A percentile compares a stretch with the other conserved stretches of the same genome.
Conservation (phyloP, 2,113 vertebrate species). For the Acanthisitta chloris region DNA sequence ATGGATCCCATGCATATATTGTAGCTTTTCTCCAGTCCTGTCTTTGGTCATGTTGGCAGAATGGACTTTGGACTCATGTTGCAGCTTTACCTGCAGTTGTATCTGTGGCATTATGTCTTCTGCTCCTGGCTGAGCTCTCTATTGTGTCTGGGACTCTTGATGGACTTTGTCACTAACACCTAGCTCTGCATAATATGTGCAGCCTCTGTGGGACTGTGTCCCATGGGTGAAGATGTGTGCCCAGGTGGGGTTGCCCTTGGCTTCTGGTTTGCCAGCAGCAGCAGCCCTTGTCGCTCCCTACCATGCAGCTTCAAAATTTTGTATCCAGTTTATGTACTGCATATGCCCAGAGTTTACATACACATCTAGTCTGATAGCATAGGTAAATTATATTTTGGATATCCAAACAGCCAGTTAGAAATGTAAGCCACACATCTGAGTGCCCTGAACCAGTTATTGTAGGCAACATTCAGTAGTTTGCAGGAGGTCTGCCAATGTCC, state of each 20-base stretch:
- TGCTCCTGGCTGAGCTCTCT: background rate
- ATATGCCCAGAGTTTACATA: background rate
- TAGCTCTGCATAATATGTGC: background rate
- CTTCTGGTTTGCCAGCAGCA: background rate
- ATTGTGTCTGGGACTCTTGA: background rate
- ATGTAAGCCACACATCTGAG: background rate
- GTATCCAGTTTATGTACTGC: no score
- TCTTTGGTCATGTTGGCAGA: background rate
- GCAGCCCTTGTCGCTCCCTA: background rate
- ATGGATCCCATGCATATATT: background rate
- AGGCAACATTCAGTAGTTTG: background rate
- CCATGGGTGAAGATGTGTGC: rapidly evolving
- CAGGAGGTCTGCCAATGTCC: background rate
- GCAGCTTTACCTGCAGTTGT: background rate
- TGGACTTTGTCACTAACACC: background rate
- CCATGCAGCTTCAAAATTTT: background rate
- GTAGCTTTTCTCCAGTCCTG: background rate
- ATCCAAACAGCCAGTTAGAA: background rate
- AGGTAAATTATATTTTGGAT: background rate
- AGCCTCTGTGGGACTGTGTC: background rate
- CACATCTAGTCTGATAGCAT: background rate
- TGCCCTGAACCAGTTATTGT: background rate
- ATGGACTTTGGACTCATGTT: background rate
- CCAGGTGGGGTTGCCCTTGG: background rate
- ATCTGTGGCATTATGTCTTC: background rate